Evolutionary conservation across 2,113 vertebrate species (phyloP).

Genomic region (Spheniscus mendiculus): DNA sequence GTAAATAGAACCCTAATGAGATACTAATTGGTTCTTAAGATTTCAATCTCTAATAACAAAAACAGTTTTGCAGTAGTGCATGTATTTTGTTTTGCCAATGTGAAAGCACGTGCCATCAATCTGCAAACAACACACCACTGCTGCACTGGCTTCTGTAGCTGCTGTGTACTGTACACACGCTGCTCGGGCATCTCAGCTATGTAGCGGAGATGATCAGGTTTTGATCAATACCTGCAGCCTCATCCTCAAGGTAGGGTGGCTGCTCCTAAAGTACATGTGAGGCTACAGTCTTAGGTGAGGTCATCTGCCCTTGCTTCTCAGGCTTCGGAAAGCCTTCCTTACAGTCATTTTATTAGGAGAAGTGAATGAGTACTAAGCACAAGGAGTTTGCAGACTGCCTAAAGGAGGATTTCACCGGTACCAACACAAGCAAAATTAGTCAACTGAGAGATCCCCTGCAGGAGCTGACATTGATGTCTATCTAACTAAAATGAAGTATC

Average conservation of each 20-base stretch:
- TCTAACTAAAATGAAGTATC: constrained; percentile 69
- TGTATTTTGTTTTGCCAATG: neutral
- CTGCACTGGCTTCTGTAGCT: neutral
- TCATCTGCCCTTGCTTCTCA: neutral
- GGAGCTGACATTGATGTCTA: neutral
- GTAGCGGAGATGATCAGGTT: neutral
- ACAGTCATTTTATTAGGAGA: neutral
- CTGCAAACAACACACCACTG: neutral
- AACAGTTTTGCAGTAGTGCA: neutral
- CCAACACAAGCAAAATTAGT: neutral
- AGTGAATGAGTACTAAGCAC: neutral
- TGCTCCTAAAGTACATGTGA: neutral
- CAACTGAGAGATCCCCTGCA: neutral
- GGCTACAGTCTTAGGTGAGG: neutral
- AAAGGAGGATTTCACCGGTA: neutral
- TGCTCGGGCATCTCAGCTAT: rapidly evolving
- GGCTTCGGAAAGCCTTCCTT: neutral
- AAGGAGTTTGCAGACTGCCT: neutral
- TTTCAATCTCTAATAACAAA: constrained; percentile 20
- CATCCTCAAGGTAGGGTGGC: neutral
- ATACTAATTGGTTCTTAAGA: constrained; percentile 43
- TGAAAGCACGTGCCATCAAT: neutral
- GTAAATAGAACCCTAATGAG: constrained; percentile 32
- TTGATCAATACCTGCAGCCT: neutral
- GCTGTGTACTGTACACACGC: neutral